Conservation (phyloP, 2,888 invertebrate species). For the Temnothorax rugatulus region DNA sequence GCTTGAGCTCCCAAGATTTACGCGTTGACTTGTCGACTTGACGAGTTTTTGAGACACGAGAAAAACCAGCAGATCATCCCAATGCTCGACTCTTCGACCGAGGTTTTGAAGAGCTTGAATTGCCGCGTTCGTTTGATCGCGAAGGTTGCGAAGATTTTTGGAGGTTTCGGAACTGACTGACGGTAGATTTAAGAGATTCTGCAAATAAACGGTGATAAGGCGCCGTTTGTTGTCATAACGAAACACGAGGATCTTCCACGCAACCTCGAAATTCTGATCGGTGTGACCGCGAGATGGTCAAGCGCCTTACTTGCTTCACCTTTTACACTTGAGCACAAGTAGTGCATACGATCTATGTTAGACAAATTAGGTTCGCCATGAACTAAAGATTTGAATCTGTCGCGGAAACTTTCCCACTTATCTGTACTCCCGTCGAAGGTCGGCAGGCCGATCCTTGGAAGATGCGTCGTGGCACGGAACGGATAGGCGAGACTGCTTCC, state of each 20-base stretch:
- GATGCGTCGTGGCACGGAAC: background rate
- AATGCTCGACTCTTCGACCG: background rate
- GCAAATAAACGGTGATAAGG: background rate
- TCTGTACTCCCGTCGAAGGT: background rate
- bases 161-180: background rate
- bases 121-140: background rate
- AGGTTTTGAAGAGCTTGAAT: background rate
- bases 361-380: background rate
- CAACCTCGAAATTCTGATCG: background rate
- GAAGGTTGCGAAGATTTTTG: background rate
- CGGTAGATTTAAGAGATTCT: background rate
- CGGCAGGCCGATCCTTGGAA: background rate
- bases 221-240: background rate
- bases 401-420: background rate
- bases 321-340: background rate
- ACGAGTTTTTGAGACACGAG: background rate
- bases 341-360: background rate
- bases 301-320: background rate
- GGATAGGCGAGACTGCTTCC: background rate
- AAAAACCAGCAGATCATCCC: background rate
- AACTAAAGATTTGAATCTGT: background rate
- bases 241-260: background rate
- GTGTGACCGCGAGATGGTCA: background rate
- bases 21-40: background rate
- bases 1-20: background rate